A percentile compares a stretch with the other conserved stretches of the same genome.
These are phyloP conservation scores for Tragulus kanchil DNA, from an alignment of 2,113 vertebrate species.

Conservation along the genomic window DNA sequence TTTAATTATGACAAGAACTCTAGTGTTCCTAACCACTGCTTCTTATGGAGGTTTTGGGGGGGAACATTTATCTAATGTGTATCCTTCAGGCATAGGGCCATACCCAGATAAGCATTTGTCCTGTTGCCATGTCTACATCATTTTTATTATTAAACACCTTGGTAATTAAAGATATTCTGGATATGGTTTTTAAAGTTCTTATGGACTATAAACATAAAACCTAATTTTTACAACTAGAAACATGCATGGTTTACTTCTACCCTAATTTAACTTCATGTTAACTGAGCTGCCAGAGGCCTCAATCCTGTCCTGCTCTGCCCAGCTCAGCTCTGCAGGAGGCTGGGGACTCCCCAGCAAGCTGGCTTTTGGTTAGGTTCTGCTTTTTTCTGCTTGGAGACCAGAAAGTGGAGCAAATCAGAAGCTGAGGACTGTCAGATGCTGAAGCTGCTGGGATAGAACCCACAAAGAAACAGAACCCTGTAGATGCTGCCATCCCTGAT, in stretches of 20 bases:
- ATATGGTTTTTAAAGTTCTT: constrained; percentile 2
- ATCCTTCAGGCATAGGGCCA: not conserved
- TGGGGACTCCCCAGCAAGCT: not conserved
- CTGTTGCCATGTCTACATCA: not conserved
- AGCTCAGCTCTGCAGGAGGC: not conserved
- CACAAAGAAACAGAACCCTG: not conserved
- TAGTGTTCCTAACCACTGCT: not conserved
- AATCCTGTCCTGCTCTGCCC: not conserved
- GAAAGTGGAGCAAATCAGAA: not conserved
- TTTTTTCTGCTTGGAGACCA: not conserved
- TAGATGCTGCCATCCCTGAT: not conserved
- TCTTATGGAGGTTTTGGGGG: not conserved
- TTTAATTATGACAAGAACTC: not conserved
- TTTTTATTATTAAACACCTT: not conserved
- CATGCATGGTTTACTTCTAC: not conserved
- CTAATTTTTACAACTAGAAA: not conserved
- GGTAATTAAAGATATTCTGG: not conserved
- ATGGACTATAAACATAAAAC: not conserved
- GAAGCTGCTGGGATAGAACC: not conserved
- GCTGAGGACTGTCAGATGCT: not conserved
- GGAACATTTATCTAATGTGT: not conserved
- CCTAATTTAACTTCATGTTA: not conserved
- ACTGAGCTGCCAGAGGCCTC: not conserved
- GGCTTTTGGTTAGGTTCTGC: not conserved
- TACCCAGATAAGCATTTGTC: not conserved